Conservation (phyloP, 1,140 invertebrate species). For the Saxidomus purpurata region DNA sequence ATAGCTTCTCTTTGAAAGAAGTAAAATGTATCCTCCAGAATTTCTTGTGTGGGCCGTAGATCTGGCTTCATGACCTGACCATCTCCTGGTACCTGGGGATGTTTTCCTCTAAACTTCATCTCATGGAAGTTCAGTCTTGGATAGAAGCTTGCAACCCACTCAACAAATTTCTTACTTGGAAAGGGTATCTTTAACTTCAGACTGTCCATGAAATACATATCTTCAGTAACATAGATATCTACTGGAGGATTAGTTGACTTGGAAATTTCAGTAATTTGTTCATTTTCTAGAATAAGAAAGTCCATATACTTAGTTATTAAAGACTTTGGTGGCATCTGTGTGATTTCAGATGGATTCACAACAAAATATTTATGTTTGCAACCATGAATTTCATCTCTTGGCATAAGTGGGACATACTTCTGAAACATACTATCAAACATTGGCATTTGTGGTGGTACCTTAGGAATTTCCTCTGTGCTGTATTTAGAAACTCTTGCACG, state of each 20-base stretch:
- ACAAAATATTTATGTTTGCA: conserved; percentile 66
- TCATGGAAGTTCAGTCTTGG: conserved; percentile 38
- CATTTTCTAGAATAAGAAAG: conserved; percentile 77
- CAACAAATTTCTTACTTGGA: conserved; percentile 62
- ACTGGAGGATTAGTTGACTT: conserved; percentile 72
- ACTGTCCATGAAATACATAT: conserved; percentile 78
- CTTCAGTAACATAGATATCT: conserved; percentile 75
- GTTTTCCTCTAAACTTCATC: conserved; percentile 59
- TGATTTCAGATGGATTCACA: conserved; percentile 63
- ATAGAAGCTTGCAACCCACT: conserved; percentile 59
- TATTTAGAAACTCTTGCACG: conserved; percentile 37
- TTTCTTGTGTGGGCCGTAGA: conserved; percentile 47
- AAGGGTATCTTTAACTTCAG: conserved; percentile 68
- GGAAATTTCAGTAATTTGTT: conserved; percentile 77
- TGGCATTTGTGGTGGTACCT: conserved; percentile 49
- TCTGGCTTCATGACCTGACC: background rate
- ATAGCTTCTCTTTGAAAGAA: conserved; percentile 60
- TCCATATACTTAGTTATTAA: conserved; percentile 76
- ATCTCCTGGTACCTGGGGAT: conserved; percentile 15
- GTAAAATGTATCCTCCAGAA: conserved; percentile 61
- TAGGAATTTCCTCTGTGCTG: conserved; percentile 34
- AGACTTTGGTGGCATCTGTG: conserved; percentile 63
- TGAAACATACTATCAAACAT: conserved; percentile 17
- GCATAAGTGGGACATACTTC: conserved; percentile 28
- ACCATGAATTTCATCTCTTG: background rate